Conservation (phyloP, 2,888 invertebrate species). For the Caenorhabditis japonica region DNA sequence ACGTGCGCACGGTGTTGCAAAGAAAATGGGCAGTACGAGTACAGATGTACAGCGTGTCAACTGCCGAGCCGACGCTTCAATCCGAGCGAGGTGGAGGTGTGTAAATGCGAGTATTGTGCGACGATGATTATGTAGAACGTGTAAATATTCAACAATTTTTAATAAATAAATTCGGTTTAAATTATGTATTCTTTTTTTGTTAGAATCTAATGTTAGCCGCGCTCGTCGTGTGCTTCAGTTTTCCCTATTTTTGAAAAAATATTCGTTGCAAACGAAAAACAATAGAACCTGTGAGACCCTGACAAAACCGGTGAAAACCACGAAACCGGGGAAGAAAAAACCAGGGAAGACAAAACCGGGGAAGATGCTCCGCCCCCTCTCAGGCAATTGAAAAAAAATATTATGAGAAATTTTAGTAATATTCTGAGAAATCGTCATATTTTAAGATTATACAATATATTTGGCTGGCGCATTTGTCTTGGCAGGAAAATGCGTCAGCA, state of each 20-base stretch:
- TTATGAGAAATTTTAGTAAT: no score
- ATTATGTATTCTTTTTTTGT: slow-evolving; percentile 15
- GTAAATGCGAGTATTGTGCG: slow-evolving; percentile 47
- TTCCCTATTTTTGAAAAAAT: slow-evolving; percentile 14
- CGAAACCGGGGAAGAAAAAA: no score
- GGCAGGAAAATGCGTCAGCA: no score
- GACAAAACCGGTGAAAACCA: no score
- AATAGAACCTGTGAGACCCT: no score
- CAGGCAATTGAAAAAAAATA: no score
- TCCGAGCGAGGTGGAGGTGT: slow-evolving; percentile 38
- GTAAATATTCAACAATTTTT: not conserved
- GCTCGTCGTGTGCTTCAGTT: slow-evolving; percentile 1
- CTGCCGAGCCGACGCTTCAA: slow-evolving; percentile 51
- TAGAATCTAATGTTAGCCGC: slow-evolving; percentile 13
- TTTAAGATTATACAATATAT: no score
- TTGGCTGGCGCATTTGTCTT: no score
- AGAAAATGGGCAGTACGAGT: slow-evolving; percentile 6
- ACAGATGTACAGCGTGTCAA: slow-evolving; percentile 40
- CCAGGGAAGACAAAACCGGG: no score
- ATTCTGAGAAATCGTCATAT: no score
- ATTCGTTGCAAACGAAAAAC: no score
- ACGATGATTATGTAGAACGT: not conserved
- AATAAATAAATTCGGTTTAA: not conserved
- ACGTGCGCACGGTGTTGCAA: slow-evolving; percentile 33
- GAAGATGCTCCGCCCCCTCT: no score